These are phyloP conservation scores for Dromius quadrimaculatus DNA, from an alignment of 2,888 invertebrate genomes.

Conservation along the genomic window DNA sequence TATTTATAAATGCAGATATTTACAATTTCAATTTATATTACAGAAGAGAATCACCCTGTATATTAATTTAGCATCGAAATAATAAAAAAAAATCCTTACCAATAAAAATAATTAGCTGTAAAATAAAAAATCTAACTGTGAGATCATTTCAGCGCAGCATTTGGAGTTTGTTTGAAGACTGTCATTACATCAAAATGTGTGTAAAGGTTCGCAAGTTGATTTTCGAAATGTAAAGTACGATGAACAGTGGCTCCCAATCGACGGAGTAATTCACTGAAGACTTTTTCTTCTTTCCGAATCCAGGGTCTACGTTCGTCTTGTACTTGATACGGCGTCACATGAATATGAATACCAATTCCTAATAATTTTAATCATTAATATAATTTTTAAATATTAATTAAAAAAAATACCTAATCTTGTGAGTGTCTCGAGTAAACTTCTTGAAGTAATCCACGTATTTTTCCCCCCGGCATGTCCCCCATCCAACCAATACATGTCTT, in stretches of 20 bases:
- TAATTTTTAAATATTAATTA: too few relatives aligned
- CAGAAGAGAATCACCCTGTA: too few relatives aligned
- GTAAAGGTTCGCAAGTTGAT: conserved; percentile 71
- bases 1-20: too few relatives aligned
- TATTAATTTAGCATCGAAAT: conserved; percentile 22
- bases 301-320: conserved; percentile 83
- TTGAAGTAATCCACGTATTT: conserved; percentile 89
- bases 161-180: conserved; percentile 67
- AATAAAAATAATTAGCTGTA: background rate
- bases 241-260: conserved; percentile 76
- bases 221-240: conserved; percentile 74
- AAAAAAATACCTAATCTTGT: conserved; percentile 73
- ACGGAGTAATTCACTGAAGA: conserved; percentile 77
- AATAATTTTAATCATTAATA: conserved; percentile 28
- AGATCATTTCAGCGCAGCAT: conserved; percentile 48
- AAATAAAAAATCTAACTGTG: conserved; percentile 12
- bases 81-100: conserved; percentile 25
- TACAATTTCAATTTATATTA: too few relatives aligned
- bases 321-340: conserved; percentile 93
- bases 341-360: conserved; percentile 81
- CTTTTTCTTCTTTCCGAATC: conserved; percentile 86
- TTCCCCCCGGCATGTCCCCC: conserved; percentile 91
- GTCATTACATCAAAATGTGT: conserved; percentile 84
- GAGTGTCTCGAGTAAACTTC: conserved; percentile 79
- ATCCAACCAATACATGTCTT: conserved; percentile 89